phyloP scores from a whole-genome alignment of 2,113 vertebrate species.

The Halcyon senegalensis region DNA sequence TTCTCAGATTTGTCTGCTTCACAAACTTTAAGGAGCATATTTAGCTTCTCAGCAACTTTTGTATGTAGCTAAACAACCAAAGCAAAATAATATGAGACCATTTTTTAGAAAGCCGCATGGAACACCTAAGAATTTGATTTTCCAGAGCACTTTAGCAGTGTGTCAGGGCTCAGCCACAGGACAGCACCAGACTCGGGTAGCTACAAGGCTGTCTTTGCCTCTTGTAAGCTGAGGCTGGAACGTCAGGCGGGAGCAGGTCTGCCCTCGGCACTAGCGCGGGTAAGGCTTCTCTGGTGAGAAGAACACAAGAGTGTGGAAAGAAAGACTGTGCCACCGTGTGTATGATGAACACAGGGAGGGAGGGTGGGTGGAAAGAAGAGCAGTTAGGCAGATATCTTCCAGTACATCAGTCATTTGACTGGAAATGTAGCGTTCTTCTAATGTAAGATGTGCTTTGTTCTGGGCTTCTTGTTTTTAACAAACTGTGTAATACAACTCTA shows the following conservation, averaged over 20 bases:
- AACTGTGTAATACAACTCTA: neutral
- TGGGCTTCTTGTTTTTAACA: neutral
- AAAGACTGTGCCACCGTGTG: neutral
- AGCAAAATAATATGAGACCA: neutral
- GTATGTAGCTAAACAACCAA: neutral
- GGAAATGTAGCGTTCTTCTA: neutral
- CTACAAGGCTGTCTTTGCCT: neutral
- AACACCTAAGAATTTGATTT: neutral
- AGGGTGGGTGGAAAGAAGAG: neutral
- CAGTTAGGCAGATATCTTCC: neutral
- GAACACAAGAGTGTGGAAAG: neutral
- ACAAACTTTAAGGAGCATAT: neutral
- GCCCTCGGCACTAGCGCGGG: neutral
- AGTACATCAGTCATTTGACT: neutral
- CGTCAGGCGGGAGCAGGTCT: neutral
- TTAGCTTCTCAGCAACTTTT: neutral
- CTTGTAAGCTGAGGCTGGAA: neutral
- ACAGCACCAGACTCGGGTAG: neutral
- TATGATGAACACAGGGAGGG: neutral
- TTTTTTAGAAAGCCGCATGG: neutral
- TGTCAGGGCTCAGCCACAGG: neutral
- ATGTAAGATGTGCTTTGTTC: neutral
- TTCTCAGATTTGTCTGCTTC: neutral
- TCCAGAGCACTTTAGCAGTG: neutral
- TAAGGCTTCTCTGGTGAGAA: neutral